Evolutionary conservation across 1,140 invertebrate species (phyloP), one percentile per base, ranked within the genome.

Genomic region (Sweltsa coloradensis): DNA sequence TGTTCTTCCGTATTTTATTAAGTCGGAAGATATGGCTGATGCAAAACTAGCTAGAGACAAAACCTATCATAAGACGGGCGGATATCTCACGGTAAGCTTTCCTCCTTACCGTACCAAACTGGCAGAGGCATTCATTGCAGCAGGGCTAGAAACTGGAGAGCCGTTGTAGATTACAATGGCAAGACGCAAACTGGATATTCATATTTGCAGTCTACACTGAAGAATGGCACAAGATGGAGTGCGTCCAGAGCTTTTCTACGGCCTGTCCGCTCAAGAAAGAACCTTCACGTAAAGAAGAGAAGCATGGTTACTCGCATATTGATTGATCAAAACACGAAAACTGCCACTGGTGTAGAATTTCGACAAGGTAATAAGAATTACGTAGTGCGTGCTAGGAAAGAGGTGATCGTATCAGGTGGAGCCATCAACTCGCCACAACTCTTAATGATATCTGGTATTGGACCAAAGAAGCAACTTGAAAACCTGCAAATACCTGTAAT

Each of bases 1-100:
- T n/a, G n/a, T n/a, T n/a, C 61, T 93, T 4, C 83, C 83, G 0
- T 95, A 93, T 54, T 95, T 95, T 57, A 79, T 79, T 54, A 93
- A 92, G 57, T 85, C 83, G 0, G 71, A 90, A 63, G 84, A 89
- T 52, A 83, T 87, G 61, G 66, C 82, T 29, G 87, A 87, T 59
- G 83, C 83, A 0, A 87, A 88, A 55, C 68, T 87, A 53, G 81
- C 83, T 4, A 72, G 63, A 31, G 76, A 82, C 52, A 53, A 54
- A 1, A 40, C 47, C 3, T 62, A 60, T 34, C 61, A 59, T 47
- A 49, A 51, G 0, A 41, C 51, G 0, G 56, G 55, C 7, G 62
- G 62, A 0, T 60, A 60, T 21, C 37, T 64, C 9, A 56, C 60
- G 0, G 57, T 65, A 7, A 60, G 64, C 49, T 66, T 76, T 54